A percentile compares a stretch with the other conserved stretches of the same genome.
phyloP scores from a whole-genome alignment of 1,140 invertebrate species.

The Drosophila athabasca region DNA sequence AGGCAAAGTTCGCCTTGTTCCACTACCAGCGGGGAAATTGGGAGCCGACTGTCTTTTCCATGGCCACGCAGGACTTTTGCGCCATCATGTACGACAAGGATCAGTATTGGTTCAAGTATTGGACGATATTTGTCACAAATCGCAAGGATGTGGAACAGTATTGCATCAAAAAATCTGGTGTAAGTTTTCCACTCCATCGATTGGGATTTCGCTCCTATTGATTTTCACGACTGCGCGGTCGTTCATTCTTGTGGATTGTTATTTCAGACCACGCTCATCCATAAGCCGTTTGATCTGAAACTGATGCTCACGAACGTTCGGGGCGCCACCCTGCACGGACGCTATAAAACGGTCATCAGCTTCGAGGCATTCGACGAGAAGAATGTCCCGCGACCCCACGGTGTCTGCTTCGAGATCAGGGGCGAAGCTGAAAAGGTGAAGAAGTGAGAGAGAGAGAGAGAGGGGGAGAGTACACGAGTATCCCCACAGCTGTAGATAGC shows the following conservation, averaged over 20 bases:
- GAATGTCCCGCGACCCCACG: conserved; percentile 18
- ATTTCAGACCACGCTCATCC: conserved; percentile 44
- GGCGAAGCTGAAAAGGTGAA: conserved; percentile 52
- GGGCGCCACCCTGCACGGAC: conserved; percentile 35
- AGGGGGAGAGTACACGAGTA: not conserved
- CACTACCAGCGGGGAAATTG: conserved; percentile 50
- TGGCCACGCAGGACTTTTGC: conserved; percentile 49
- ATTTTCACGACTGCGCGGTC: not conserved
- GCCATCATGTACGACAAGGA: conserved; percentile 49
- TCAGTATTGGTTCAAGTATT: conserved; percentile 64
- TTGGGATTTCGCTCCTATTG: not conserved
- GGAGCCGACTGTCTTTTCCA: conserved; percentile 54
- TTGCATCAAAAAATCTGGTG: conserved; percentile 41
- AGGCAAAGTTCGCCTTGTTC: conserved; percentile 19
- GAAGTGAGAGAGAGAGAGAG: not conserved
- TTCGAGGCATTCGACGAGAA: conserved; percentile 56
- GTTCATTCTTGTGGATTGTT: not conserved
- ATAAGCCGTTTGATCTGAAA: conserved; percentile 51
- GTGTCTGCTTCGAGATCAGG: conserved; percentile 56
- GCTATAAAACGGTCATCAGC: conserved; percentile 52
- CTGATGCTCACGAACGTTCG: conserved; percentile 26
- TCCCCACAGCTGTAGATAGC: too few relatives aligned
- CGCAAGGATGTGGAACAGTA: not conserved
- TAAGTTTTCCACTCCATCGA: conserved; percentile 21
- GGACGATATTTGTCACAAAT: conserved; percentile 29